Conservation (phyloP, 2,113 vertebrate species). For the Nannobrachium achirus region DNA sequence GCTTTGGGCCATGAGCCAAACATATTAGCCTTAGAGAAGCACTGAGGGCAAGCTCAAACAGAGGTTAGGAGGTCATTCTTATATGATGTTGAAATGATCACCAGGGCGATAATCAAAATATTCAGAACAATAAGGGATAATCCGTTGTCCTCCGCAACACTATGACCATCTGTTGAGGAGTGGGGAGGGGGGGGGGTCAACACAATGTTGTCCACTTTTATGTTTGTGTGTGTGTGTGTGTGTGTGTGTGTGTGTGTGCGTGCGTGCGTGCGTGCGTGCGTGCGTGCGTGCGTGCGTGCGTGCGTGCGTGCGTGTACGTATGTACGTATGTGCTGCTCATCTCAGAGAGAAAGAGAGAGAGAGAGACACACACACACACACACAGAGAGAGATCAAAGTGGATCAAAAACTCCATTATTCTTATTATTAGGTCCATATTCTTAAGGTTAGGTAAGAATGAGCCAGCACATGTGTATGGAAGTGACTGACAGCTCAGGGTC, state of each 20-base stretch:
- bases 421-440: too few relatives aligned
- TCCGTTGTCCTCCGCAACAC: conserved; percentile 32
- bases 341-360: too few relatives aligned
- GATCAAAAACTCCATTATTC: too few relatives aligned
- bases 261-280: neutral
- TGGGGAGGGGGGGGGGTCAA: neutral
- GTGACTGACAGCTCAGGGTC: too few relatives aligned
- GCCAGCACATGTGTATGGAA: too few relatives aligned
- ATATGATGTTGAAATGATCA: conserved; percentile 61
- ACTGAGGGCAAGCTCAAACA: conserved; percentile 45
- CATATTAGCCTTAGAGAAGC: conserved; percentile 52
- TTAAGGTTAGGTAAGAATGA: too few relatives aligned
- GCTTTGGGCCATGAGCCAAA: conserved; percentile 27
- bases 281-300: neutral
- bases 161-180: conserved; percentile 62
- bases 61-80: conserved; percentile 58
- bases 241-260: conserved; percentile 9
- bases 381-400: too few relatives aligned
- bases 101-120: conserved; percentile 60
- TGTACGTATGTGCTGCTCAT: too few relatives aligned
- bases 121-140: conserved; percentile 71
- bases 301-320: too few relatives aligned
- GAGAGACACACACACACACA: too few relatives aligned
- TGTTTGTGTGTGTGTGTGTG: conserved; percentile 23
- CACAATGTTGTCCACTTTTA: conserved; percentile 32